phyloP scores from a whole-genome alignment of 2,113 vertebrate genomes.

The Thamnophis sirtalis region DNA sequence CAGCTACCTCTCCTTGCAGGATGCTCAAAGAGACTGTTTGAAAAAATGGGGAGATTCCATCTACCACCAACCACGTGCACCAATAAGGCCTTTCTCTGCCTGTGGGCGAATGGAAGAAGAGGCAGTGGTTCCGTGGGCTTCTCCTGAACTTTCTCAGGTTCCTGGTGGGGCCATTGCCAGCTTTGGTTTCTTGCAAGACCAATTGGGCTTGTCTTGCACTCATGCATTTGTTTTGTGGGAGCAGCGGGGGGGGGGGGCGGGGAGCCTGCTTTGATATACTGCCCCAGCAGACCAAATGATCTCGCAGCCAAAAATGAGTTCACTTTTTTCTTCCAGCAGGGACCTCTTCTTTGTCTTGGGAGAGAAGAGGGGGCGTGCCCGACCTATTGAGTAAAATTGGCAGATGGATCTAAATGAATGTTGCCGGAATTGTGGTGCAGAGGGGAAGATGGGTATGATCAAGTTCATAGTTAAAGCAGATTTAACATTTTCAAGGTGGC shows the following conservation, averaged over 20 bases:
- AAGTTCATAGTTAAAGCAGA: not conserved
- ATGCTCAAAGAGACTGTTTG: not conserved
- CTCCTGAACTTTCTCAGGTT: not conserved
- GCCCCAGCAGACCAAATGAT: not conserved
- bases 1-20: not conserved
- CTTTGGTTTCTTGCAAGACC: not conserved
- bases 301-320: not conserved
- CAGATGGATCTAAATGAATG: not conserved
- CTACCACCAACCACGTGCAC: not conserved
- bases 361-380: not conserved
- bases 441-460: not conserved
- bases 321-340: not conserved
- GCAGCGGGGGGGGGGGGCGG: no score
- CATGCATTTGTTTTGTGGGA: not conserved
- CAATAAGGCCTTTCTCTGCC: not conserved
- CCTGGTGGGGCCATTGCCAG: not conserved
- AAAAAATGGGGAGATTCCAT: not conserved
- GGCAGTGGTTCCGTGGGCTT: not conserved
- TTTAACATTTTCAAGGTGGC: not conserved
- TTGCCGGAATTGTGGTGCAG: not conserved
- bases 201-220: not conserved
- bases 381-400: not conserved
- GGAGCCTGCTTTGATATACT: not conserved
- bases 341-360: not conserved
- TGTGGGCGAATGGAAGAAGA: not conserved